phyloP scores from a whole-genome alignment of 2,888 invertebrate genomes.

The Diaperis boleti region DNA sequence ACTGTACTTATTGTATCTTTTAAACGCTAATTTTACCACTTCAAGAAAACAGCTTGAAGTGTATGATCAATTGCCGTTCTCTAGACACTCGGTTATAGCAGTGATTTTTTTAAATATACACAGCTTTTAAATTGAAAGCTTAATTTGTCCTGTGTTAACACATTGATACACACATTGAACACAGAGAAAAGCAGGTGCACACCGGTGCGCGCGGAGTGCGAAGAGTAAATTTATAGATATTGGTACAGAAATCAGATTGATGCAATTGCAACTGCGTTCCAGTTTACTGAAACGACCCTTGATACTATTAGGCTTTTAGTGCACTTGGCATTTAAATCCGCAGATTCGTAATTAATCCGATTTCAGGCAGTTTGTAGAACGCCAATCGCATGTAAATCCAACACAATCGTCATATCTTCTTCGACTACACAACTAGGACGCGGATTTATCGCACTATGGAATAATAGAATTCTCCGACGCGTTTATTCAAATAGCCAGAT shows the following conservation, averaged over 20 bases:
- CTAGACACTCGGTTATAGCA: no score
- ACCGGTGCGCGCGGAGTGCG: neutral
- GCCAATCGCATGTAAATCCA: slow-evolving; percentile 24
- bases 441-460: slow-evolving; percentile 7
- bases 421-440: slow-evolving; percentile 4
- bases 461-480: slow-evolving; percentile 14
- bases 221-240: slow-evolving; percentile 8
- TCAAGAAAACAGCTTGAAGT: no score
- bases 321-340: slow-evolving; percentile 20
- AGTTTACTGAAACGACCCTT: slow-evolving; percentile 19
- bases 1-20: no score
- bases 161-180: no score
- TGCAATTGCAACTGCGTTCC: slow-evolving; percentile 5
- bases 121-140: no score
- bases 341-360: slow-evolving; percentile 22
- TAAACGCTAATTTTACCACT: no score
- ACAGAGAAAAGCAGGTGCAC: slow-evolving; percentile 6
- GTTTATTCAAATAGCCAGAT: slow-evolving; percentile 19
- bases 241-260: slow-evolving; percentile 11
- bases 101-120: no score
- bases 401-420: slow-evolving; percentile 19
- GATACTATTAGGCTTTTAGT: slow-evolving; percentile 28
- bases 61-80: no score
- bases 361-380: slow-evolving; percentile 14
- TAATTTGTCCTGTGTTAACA: no score